Conservation (phyloP, 2,797 vertebrate species). For the Coccyzus lansbergi region DNA sequence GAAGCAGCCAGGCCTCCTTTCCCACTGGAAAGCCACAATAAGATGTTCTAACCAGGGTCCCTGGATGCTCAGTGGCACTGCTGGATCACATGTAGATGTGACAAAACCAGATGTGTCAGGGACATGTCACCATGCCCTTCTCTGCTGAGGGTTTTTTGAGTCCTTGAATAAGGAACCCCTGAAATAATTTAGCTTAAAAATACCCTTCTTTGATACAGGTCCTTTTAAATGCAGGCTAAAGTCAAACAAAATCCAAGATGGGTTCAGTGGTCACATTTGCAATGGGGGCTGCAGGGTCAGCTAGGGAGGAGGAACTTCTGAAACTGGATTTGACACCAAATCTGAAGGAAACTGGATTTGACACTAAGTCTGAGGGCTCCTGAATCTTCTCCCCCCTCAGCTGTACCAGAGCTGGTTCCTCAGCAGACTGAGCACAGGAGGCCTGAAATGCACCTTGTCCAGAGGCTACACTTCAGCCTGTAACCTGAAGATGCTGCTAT, state of each 20-base stretch:
- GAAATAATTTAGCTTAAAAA: background rate
- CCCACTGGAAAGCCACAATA: background rate
- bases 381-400: background rate
- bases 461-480: background rate
- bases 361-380: background rate
- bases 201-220: background rate
- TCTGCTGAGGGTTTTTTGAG: background rate
- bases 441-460: background rate
- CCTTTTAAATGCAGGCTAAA: background rate
- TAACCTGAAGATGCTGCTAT: background rate
- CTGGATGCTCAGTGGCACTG: background rate
- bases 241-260: fast-evolving
- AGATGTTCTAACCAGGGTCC: background rate
- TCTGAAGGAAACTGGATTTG: background rate
- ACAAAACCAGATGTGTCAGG: background rate
- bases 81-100: background rate
- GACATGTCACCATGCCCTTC: background rate
- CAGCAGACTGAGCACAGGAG: background rate
- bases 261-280: background rate
- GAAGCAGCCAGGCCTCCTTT: background rate
- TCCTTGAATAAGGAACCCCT: background rate
- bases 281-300: background rate
- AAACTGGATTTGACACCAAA: background rate
- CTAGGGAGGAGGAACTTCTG: background rate
- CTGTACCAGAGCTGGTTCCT: background rate